Conservation (phyloP, 2,888 invertebrate species). For the Caenorhabditis zanzibari region DNA sequence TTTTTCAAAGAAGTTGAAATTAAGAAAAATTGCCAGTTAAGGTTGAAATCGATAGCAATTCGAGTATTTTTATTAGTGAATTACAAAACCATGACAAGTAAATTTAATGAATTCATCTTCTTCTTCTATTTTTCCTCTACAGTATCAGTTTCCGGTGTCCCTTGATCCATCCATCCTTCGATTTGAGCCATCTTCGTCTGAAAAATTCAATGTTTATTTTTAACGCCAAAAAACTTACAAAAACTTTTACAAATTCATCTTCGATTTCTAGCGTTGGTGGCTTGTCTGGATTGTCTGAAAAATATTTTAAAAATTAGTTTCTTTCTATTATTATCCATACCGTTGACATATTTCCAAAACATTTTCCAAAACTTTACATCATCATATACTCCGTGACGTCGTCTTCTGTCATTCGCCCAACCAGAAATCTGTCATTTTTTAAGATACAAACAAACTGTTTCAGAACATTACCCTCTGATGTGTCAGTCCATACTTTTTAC, state of each 20-base stretch:
- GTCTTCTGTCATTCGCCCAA: constrained; percentile 12
- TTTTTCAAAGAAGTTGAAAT: no score
- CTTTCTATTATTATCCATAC: background rate
- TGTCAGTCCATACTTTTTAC: background rate
- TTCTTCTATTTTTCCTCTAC: no score
- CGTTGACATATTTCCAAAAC: background rate
- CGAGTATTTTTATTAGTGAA: no score
- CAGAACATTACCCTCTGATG: background rate
- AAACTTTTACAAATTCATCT: background rate
- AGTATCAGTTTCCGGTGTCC: no score
- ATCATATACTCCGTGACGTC: constrained; percentile 16
- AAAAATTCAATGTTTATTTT: background rate
- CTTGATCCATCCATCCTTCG: background rate
- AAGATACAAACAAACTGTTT: background rate
- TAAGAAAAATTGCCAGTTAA: no score
- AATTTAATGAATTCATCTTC: no score
- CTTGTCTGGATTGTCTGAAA: background rate
- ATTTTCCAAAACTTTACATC: constrained; percentile 6
- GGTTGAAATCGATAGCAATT: no score
- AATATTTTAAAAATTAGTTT: no score
- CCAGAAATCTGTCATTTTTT: background rate
- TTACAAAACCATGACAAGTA: no score
- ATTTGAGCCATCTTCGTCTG: background rate
- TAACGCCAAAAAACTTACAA: background rate
- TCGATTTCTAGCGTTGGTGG: background rate